Percentiles rank a stretch among this genome's conserved stretches.
Conservation (phyloP, 2,888 invertebrate genomes). For the Caenorhabditis sinica region DNA sequence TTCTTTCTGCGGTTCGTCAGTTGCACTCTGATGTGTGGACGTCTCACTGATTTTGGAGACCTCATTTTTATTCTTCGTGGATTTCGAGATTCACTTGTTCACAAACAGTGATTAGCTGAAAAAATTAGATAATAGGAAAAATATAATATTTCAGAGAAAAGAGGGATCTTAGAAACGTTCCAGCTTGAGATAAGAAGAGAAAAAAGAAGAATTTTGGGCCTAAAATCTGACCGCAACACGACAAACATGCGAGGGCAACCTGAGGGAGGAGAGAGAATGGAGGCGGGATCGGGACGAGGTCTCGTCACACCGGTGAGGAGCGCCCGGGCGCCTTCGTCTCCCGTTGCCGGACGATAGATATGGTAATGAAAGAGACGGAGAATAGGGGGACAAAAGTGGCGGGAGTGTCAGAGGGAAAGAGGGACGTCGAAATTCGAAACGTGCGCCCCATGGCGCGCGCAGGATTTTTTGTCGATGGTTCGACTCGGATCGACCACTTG, state of each 20-base stretch:
- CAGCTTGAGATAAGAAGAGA: not conserved
- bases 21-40: constrained; percentile 71
- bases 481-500: not conserved
- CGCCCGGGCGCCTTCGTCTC: constrained; percentile 52
- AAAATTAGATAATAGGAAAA: constrained; percentile 5
- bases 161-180: not conserved
- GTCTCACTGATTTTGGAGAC: constrained; percentile 73
- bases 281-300: constrained; percentile 54
- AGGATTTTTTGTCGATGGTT: constrained; percentile 23
- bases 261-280: constrained; percentile 41
- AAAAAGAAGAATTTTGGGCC: constrained; percentile 55
- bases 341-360: constrained; percentile 36
- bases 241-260: constrained; percentile 59
- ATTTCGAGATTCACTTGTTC: constrained; percentile 69
- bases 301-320: constrained; percentile 55
- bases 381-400: constrained; percentile 13
- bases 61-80: constrained; percentile 70
- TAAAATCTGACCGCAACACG: constrained; percentile 66
- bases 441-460: constrained; percentile 15
- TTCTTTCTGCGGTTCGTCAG: constrained; percentile 71
- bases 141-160: not conserved
- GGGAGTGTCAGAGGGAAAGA: constrained; percentile 28
- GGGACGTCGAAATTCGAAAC: constrained; percentile 53
- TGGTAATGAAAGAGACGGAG: constrained; percentile 60
- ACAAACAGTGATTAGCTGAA: constrained; percentile 68